Conservation (phyloP, 2,888 invertebrate species). For the Mycalesis mineus region DNA sequence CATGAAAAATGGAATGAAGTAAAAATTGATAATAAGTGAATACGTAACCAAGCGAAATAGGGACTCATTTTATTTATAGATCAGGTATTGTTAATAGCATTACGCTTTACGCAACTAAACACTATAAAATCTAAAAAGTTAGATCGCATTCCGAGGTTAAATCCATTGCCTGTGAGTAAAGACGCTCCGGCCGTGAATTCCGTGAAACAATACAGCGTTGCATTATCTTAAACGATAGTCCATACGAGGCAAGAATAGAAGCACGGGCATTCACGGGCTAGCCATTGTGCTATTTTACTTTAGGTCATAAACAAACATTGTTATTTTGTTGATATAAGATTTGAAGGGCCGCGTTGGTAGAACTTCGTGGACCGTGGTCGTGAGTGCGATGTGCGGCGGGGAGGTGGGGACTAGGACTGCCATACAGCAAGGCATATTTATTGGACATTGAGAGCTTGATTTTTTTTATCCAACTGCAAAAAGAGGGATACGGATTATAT, state of each 20-base stretch:
- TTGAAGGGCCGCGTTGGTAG: constrained; percentile 36
- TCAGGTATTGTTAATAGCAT: no score
- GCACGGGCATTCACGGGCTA: constrained; percentile 9
- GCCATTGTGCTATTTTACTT: constrained; percentile 25
- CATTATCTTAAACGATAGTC: constrained; percentile 9
- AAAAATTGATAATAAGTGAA: no score
- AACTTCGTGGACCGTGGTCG: constrained; percentile 51
- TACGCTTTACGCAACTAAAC: neutral
- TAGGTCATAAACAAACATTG: constrained; percentile 38
- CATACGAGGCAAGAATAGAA: constrained; percentile 7
- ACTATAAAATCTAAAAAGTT: neutral
- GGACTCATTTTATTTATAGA: no score
- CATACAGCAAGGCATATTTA: neutral
- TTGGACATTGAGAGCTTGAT: neutral
- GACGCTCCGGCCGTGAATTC: constrained; percentile 2
- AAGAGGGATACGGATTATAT: no score
- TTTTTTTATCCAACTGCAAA: neutral
- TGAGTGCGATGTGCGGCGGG: constrained; percentile 44
- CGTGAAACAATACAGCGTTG: constrained; percentile 6
- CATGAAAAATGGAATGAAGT: no score
- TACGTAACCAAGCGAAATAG: no score
- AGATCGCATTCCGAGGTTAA: neutral
- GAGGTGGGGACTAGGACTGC: constrained; percentile 2
- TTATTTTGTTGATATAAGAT: constrained; percentile 37
- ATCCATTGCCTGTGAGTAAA: neutral